Conservation (phyloP, 2,113 vertebrate species). For the Saiga tatarica region DNA sequence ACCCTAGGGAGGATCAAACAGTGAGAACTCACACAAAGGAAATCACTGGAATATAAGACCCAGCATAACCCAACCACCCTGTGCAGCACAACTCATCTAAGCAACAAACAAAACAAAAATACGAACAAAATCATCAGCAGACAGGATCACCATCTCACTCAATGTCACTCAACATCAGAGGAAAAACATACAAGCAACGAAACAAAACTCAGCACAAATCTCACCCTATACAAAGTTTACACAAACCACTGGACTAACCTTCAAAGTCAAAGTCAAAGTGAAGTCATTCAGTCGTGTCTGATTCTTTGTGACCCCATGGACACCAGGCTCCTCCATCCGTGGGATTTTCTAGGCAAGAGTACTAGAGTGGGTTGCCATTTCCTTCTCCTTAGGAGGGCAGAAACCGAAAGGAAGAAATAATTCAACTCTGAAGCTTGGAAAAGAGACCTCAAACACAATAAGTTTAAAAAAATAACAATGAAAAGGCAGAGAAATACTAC, state of each 20-base stretch:
- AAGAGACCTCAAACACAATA: not conserved
- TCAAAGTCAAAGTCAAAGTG: too few species aligned
- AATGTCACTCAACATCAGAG: not conserved
- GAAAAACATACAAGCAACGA: not conserved
- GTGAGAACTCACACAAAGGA: not conserved
- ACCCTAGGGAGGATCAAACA: not conserved
- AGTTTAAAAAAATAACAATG: not conserved
- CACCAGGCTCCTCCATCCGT: too few species aligned
- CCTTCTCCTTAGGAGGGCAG: not conserved
- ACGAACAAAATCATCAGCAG: not conserved
- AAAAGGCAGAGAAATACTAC: not conserved
- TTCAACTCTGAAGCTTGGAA: not conserved
- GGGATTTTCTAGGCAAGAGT: too few species aligned
- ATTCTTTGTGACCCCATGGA: too few species aligned
- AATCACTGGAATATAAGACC: not conserved
- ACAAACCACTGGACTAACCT: not conserved
- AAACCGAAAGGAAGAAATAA: not conserved
- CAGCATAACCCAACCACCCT: not conserved
- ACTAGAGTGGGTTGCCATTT: too few species aligned
- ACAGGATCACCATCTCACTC: not conserved
- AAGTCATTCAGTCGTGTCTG: accelerated
- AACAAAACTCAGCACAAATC: not conserved
- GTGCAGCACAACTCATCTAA: not conserved
- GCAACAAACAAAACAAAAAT: not conserved
- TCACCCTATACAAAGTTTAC: not conserved